These are phyloP conservation scores for Anas platyrhynchos DNA, from an alignment of 2,113 vertebrate genomes.

Conservation along the genomic window DNA sequence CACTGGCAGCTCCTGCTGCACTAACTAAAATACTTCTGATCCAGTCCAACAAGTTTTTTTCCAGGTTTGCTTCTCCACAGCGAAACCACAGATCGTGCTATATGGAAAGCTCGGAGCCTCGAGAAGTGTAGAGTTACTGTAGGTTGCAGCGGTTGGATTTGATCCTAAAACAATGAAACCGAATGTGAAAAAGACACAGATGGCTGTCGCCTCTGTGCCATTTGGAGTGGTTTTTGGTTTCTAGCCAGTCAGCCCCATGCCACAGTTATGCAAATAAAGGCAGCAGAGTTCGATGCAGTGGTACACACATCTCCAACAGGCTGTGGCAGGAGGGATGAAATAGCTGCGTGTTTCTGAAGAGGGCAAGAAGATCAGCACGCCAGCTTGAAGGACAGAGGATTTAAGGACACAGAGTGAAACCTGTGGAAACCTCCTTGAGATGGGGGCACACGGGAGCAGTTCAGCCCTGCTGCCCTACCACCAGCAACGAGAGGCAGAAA, in stretches of 20 bases:
- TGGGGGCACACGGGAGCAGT: fast-evolving
- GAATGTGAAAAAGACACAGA: conserved; percentile 57
- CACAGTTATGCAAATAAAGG: conserved; percentile 35
- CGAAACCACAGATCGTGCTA: conserved; percentile 8
- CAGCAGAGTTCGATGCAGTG: not conserved
- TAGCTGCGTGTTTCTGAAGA: not conserved
- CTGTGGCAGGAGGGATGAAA: not conserved
- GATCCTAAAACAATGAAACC: conserved; percentile 64
- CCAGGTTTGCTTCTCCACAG: conserved; percentile 39
- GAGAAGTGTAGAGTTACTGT: conserved; percentile 53
- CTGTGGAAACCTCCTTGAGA: not conserved
- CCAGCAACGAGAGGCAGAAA: not conserved
- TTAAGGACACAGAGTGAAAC: not conserved
- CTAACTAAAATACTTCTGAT: conserved; percentile 38
- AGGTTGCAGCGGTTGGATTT: conserved; percentile 52
- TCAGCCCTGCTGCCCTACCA: not conserved
- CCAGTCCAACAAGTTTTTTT: conserved; percentile 40
- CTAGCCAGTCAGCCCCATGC: conserved; percentile 38
- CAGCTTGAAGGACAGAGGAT: not conserved
- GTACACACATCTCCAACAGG: not conserved
- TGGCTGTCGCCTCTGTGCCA: conserved; percentile 49
- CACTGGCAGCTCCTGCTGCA: conserved; percentile 49
- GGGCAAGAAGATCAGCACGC: not conserved
- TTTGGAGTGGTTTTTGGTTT: conserved; percentile 18
- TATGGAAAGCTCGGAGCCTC: conserved; percentile 27